Base-by-base conservation (phyloP, 2,888 invertebrate species). In the Copidosoma aretas region DNA sequence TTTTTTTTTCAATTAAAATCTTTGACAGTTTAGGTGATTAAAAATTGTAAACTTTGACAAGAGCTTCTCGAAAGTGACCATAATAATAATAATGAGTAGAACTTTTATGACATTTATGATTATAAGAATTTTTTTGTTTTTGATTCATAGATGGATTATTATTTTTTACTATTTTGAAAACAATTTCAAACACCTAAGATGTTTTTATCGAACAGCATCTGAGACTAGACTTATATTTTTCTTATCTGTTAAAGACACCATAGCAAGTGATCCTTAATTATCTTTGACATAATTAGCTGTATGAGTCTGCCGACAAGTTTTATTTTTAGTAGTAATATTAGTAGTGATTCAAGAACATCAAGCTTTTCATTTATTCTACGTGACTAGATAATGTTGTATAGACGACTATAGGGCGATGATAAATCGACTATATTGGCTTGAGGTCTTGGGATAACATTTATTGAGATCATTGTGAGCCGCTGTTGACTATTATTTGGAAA, bases 221-320 rank as follows among this genome's bases (percentile, higher is more conserved):
- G 39, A 53, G 59, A 64, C 61, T 58, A 57, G 53, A 60, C 22
- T 65, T 57, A 17, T 19, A 17, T 19, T 32, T 12, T 56, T 25
- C 52, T 14, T 46, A 43, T 19, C 32, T 24, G 57, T 54, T 12
- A 43, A 24, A 1, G n/a, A 57, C 12, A 25, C 25, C 19, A 41
- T 52, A 10, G 25, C 17, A 58, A 51, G 57, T 10, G 57, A 41
- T 4, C n/a, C 54, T 63, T 67, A 67, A 64, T 32, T 68, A 62
- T 71, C 61, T 68, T 68, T 65, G 60, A 62, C 64, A 60, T 52
- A 21, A 1, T 65, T 71, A 68, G 68, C 67, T 71, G 71, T 68
- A 68, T 58, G 64, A 65, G 53, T 51, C 54, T 62, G 22, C 41
- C 39, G 61, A 52, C 46, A 25, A 65, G 46, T 56, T 52, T 56